Conservation (phyloP, 2,113 vertebrate species). For the Alaudala cheleensis region DNA sequence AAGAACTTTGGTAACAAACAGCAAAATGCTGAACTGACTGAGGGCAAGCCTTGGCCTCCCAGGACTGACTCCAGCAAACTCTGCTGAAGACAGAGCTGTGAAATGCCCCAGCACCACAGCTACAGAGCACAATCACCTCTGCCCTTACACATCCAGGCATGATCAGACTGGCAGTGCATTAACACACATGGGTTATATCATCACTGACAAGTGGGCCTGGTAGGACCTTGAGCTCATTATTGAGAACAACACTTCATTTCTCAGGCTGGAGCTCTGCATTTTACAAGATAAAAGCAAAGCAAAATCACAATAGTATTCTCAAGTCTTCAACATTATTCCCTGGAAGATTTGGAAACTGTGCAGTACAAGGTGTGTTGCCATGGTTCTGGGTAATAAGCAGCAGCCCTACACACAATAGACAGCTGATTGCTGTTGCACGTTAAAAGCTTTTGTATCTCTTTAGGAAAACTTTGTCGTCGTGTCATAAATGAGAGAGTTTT, state of each 20-base stretch:
- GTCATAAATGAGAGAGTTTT: neutral
- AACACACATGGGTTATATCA: neutral
- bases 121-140: neutral
- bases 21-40: neutral
- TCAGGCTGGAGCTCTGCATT: neutral
- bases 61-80: neutral
- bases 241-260: neutral
- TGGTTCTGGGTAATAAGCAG: conserved; percentile 39
- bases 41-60: neutral
- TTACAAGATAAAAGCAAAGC: conserved; percentile 5
- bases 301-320: neutral
- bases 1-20: neutral
- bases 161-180: neutral
- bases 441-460: neutral
- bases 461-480: conserved; percentile 14
- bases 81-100: neutral
- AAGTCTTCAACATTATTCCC: conserved; percentile 18
- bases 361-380: conserved; percentile 50
- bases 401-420: conserved; percentile 15
- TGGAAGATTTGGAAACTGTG: conserved; percentile 1
- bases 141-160: accelerated
- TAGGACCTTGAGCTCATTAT: neutral
- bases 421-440: conserved; percentile 40
- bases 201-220: neutral
- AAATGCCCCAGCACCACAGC: neutral